These are phyloP conservation scores for Hyposoter dolosus DNA, from an alignment of 2,888 invertebrate species.

Conservation along the genomic window DNA sequence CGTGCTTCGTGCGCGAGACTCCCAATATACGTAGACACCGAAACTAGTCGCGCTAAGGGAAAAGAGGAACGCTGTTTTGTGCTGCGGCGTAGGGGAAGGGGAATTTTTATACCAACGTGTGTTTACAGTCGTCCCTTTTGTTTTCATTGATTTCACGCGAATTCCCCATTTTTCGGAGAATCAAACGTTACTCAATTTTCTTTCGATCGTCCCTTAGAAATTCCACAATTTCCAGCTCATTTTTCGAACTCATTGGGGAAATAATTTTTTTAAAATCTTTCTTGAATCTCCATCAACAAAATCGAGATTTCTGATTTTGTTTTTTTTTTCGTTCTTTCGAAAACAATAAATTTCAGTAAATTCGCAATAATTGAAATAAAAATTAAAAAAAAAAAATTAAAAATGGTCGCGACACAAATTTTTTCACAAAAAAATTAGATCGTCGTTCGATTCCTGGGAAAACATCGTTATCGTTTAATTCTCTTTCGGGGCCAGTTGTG, in stretches of 20 bases:
- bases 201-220: neutral
- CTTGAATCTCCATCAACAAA: too few species aligned
- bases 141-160: conserved; percentile 39
- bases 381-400: neutral
- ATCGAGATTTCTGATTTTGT: too few species aligned
- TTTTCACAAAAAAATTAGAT: neutral
- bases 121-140: conserved; percentile 50
- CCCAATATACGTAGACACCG: neutral
- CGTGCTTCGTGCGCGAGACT: conserved; percentile 33
- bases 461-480: neutral
- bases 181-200: neutral
- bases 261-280: too few species aligned
- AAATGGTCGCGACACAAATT: neutral
- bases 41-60: conserved; percentile 8
- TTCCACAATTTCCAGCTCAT: neutral
- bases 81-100: neutral
- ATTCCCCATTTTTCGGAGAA: conserved; percentile 11
- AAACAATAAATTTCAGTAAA: too few species aligned
- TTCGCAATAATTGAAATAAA: neutral
- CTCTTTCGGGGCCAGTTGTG: neutral
- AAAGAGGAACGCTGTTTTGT: neutral
- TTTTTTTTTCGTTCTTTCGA: too few species aligned
- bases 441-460: neutral
- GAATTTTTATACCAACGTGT: neutral
- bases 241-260: too few species aligned